Base-by-base conservation (phyloP, 2,797 vertebrate genomes). In the Poeciliopsis presidionis region DNA sequence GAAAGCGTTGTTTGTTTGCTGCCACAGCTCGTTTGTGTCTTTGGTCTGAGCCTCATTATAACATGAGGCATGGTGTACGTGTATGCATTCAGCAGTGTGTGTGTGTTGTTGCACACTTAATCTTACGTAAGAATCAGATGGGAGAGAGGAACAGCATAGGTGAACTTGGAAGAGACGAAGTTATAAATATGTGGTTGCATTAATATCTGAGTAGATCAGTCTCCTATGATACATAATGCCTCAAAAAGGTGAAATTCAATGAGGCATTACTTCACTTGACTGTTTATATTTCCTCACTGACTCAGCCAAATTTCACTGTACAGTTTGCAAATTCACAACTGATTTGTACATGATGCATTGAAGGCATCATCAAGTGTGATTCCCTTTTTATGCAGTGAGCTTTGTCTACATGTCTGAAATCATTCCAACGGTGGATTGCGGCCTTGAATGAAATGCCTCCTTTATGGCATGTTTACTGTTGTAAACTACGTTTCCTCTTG, bases 1-100 rank as follows among this genome's bases (percentile, higher is more conserved):
- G 79, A 87, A 90, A 86, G 81, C 73, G 83, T 89, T 91, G 90
- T 91, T 93, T 93, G 89, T 89, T 88, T 87, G 86, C 86, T 91
- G 91, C 90, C 90, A 86, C 88, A 74, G 86, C 86, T 86, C 83
- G 83, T 92, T 93, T 92, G 86, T 83, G 80, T 90, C 88, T 82
- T 84, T 81, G 13, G 75, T 81, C 76, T 71, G 87, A 83, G 84
- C 87, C 88, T 91, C 86, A 91, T 90, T 89, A 90, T 81, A 86
- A 84, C 83, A 78, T 7, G 72, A 78, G 78, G 80, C 81, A 59
- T 75, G 75, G 33, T 77, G 79, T 75, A 55, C 9, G 72, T 73
- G 72, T 80, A 55, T 79, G 59, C 73, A 63, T 78, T 57, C 74
- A 57, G 73, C 47, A 53, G 12, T 83, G 39, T 41, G 63, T 39